Conservation (phyloP, 2,797 vertebrate species). For the Labeo calbasu region DNA sequence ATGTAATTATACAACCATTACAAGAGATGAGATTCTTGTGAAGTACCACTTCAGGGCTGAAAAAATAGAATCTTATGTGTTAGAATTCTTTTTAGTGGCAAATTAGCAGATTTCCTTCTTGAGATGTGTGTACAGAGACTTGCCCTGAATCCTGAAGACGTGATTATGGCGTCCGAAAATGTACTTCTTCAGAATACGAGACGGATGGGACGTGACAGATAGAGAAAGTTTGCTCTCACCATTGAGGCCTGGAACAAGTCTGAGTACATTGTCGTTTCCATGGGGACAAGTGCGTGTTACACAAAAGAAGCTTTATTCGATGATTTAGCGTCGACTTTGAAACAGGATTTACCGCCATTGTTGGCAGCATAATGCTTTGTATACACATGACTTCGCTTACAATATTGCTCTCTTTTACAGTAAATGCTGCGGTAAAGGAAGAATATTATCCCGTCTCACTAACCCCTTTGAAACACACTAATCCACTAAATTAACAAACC, state of each 20-base stretch:
- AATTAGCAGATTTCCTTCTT: constrained; percentile 10
- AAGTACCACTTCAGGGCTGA: constrained; percentile 19
- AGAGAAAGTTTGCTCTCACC: constrained; percentile 43
- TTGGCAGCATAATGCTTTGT: constrained; percentile 71
- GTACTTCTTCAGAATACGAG: background rate
- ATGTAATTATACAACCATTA: constrained; percentile 32
- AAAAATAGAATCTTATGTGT: background rate
- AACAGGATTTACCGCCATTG: constrained; percentile 71
- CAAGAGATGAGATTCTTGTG: constrained; percentile 21
- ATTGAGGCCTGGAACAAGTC: constrained; percentile 39
- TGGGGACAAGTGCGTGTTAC: constrained; percentile 54
- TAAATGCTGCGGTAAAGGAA: constrained; percentile 58
- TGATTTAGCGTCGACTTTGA: constrained; percentile 68
- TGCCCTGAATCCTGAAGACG: background rate
- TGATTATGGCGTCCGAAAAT: background rate
- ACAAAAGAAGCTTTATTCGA: constrained; percentile 75
- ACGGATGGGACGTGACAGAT: constrained; percentile 17
- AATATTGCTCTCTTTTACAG: constrained; percentile 59
- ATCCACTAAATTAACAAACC: constrained; percentile 35
- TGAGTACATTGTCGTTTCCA: constrained; percentile 55
- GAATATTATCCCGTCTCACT: background rate
- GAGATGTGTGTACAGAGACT: background rate
- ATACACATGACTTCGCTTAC: constrained; percentile 73
- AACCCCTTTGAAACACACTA: constrained; percentile 2
- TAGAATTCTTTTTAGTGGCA: background rate